Base-by-base conservation (phyloP, 2,113 vertebrate species). In the Ciconia maguari region DNA sequence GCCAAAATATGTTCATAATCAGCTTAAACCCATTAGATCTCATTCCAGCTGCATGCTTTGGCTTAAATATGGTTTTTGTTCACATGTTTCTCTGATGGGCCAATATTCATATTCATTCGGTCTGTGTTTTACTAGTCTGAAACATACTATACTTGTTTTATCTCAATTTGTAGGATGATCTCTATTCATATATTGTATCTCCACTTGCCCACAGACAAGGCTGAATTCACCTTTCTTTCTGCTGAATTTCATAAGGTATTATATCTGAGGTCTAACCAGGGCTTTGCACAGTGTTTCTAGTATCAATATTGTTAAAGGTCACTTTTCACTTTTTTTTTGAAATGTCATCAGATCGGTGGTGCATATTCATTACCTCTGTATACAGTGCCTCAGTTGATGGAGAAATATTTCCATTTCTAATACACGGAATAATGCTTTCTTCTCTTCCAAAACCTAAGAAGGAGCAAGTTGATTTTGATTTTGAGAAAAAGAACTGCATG, bases 201-300 rank as follows among this genome's bases (percentile, higher is more conserved):
- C 24, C 8, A 27, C 16, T n/a, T 78, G 7, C 11, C 57, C 13
- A 44, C 1, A 48, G 16, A 42, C 0, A 0, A 66, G 9, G 7
- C 5, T 70, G 30, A 55, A 74, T 26, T 77, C 20, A 61, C 9
- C 2, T 83, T 61, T 87, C 20, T 48, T 79, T 51, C 25, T 32
- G 32, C 4, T 42, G 6, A 85, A 48, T n/a, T 77, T 55, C 51
- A 4, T 19, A 16, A 65, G 52, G 4, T 14, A 57, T 83, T 60
- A 11, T n/a, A 76, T 32, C 26, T 48, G 12, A 65, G 11, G 10
- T 22, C n/a, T 69, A 72, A 64, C 13, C 22, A 49, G 11, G 22
- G 15, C 32, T 66, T 87, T 74, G 29, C 20, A 81, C 11, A 38
- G 6, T 36, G 8, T 10, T 86, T 66, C 27, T 41, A 42, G 13